phyloP scores from a whole-genome alignment of 2,888 invertebrate species.

The Hypolimnas misippus region DNA sequence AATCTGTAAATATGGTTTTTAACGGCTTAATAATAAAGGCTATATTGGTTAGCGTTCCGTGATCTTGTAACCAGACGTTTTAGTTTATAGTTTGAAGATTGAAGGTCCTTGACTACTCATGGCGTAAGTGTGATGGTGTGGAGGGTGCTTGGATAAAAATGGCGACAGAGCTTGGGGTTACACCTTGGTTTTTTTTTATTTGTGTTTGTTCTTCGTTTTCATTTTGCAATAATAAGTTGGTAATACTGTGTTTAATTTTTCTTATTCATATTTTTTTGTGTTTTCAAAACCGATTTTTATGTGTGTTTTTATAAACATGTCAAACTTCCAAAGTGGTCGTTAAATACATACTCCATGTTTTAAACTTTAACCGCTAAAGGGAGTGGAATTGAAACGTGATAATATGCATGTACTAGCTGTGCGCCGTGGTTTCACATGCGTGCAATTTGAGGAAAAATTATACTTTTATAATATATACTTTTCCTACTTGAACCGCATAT shows the following conservation, averaged over 20 bases:
- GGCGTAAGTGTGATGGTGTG: neutral
- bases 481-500: too few relatives aligned
- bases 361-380: too few relatives aligned
- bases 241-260: neutral
- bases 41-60: neutral
- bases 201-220: neutral
- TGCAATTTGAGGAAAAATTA: too few relatives aligned
- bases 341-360: too few relatives aligned
- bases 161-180: neutral
- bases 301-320: too few relatives aligned
- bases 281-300: too few relatives aligned
- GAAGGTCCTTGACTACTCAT: constrained; percentile 12
- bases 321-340: too few relatives aligned
- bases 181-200: neutral
- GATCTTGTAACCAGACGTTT: constrained; percentile 6
- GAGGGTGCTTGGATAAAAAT: constrained; percentile 1
- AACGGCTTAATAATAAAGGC: neutral
- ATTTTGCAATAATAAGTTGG: neutral
- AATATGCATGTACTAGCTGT: too few relatives aligned
- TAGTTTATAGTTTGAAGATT: constrained; percentile 15
- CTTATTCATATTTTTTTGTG: too few relatives aligned
- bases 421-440: too few relatives aligned
- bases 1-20: constrained; percentile 2
- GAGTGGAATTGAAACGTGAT: too few relatives aligned
- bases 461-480: too few relatives aligned